Evolutionary conservation across 2,797 vertebrate species (phyloP).

Genomic region (Geotrypetes seraphini): DNA sequence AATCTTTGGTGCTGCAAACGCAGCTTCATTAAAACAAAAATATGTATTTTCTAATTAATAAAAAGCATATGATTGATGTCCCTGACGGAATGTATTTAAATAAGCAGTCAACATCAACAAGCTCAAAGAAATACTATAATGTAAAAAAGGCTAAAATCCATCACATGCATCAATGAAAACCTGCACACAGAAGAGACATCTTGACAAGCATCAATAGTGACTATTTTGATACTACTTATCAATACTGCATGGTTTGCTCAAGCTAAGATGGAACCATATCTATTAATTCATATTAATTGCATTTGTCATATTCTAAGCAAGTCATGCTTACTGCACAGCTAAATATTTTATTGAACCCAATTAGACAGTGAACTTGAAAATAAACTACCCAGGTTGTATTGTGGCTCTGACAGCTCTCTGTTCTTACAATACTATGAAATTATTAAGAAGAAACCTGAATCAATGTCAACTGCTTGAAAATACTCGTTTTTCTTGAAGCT

Average conservation of each 20-base stretch:
- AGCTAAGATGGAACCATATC: constrained; percentile 84
- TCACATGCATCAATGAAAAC: constrained; percentile 99
- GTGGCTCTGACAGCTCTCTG: constrained; percentile 86
- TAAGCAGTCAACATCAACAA: constrained; percentile 83
- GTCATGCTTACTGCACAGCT: constrained; percentile 83
- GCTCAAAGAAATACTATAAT: constrained; percentile 82
- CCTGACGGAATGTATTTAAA: constrained; percentile 99
- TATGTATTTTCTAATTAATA: constrained; percentile 42
- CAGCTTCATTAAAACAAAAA: constrained; percentile 80
- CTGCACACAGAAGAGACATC: constrained; percentile 97
- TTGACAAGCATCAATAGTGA: constrained; percentile 97
- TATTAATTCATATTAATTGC: constrained; percentile 65
- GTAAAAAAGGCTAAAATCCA: constrained; percentile 73
- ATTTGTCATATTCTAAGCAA: constrained; percentile 79
- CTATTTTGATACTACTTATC: constrained; percentile 84
- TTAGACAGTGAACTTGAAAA: constrained; percentile 64
- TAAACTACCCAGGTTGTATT: constrained; percentile 88
- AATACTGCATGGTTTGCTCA: constrained; percentile 97
- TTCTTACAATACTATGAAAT: too few species aligned
- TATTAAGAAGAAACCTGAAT: too few species aligned
- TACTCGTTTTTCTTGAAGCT: constrained; percentile 80
- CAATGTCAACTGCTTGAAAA: constrained; percentile 84
- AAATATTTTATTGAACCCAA: constrained; percentile 74
- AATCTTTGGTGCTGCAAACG: constrained; percentile 99
- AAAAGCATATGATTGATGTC: constrained; percentile 79